These are phyloP conservation scores for Vespertilio murinus DNA, from an alignment of 2,797 vertebrate species.

Conservation along the genomic window DNA sequence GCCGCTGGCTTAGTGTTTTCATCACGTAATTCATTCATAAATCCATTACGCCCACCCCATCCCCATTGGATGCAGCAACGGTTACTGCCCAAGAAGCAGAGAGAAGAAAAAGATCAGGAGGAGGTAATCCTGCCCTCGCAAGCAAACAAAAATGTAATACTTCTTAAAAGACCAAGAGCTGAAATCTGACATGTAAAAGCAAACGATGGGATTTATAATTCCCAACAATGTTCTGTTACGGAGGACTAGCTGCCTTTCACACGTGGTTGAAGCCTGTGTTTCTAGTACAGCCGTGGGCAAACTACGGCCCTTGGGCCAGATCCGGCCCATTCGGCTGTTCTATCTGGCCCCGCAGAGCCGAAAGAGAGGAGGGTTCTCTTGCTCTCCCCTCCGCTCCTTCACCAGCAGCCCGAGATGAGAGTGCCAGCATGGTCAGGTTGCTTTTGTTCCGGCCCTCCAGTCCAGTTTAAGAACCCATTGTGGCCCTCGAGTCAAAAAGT, in stretches of 20 bases:
- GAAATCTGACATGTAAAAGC: constrained; percentile 4
- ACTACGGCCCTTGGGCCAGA: too few relatives aligned
- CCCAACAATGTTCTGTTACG: neutral
- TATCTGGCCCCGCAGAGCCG: too few relatives aligned
- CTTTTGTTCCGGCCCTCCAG: too few relatives aligned
- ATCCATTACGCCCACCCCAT: neutral
- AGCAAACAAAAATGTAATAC: neutral
- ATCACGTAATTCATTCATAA: neutral
- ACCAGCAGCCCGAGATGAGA: too few relatives aligned
- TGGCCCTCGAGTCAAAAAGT: too few relatives aligned
- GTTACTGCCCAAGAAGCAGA: neutral
- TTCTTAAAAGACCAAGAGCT: neutral
- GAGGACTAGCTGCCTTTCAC: neutral
- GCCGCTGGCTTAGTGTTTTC: neutral
- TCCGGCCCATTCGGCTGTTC: too few relatives aligned
- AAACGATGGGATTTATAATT: neutral
- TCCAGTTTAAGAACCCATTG: too few relatives aligned
- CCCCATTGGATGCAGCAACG: neutral
- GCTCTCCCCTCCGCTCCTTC: too few relatives aligned
- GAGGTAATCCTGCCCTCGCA: neutral
- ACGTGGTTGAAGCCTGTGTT: neutral
- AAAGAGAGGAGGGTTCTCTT: too few relatives aligned
- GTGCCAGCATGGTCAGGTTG: too few relatives aligned
- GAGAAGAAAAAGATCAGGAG: neutral
- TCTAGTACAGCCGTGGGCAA: too few relatives aligned